Evolutionary conservation across 2,113 vertebrate genomes (phyloP), one percentile per base, ranked within the genome.

Genomic region (Sialia sialis): DNA sequence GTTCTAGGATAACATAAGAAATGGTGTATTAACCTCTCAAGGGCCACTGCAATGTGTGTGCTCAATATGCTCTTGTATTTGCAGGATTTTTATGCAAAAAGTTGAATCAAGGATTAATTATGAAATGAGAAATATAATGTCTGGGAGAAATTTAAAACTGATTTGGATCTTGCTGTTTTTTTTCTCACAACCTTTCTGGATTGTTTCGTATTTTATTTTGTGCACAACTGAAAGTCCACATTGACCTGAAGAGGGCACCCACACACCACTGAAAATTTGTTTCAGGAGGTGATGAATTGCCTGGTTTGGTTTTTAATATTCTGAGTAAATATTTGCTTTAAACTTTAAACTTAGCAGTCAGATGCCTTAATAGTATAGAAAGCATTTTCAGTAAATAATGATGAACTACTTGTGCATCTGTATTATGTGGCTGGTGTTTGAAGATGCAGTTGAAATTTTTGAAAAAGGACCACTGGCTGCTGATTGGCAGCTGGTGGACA

Each of bases 181-280:
- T 80, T 92, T 44, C 30, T 70, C 27, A 13, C 63, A 56, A 67
- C 5, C 14, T 89, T 78, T 25, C 16, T 68, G 62, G 12, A 27
- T 73, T 79, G 23, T 82, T 82, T 38, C 0, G 1, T 92, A 27
- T 43, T 79, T 83, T 62, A 48, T 41, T 94, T 86, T 75, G 48
- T 52, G 23, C 14, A 7, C 38, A 74, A 54, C 44, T 86, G 38
- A 15, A 75, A 80, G 48, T 72, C 11, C 17, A 18, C 15, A 13
- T 23, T 96, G 80, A 44, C 93, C 97, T 88, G 89, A 72, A 97
- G 98, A 97, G 97, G 97, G 97, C 95, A 59, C n/a, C 41, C 52
- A 43, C 19, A 75, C 39, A 62, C 32, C 69, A 67, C 64, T 78
- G 62, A 84, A 92, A 81, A 16, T 0, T 0, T 26, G 7, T 74